Conservation (phyloP, 2,888 invertebrate genomes). For the Spisula solida region DNA sequence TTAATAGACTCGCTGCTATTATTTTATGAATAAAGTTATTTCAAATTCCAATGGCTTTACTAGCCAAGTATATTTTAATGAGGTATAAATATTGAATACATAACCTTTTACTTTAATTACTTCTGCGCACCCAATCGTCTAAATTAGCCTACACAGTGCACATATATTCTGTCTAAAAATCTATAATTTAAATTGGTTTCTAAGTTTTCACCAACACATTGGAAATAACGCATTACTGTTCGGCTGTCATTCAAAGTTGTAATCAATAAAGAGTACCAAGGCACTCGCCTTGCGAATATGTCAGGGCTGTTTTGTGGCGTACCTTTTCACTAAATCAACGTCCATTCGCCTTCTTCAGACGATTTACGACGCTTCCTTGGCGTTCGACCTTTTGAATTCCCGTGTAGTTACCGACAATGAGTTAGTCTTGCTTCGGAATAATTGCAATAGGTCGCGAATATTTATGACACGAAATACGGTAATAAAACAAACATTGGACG, state of each 20-base stretch:
- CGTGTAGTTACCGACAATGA: background rate
- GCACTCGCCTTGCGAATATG: conserved; percentile 14
- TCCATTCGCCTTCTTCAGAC: conserved; percentile 19
- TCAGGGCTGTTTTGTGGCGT: conserved; percentile 26
- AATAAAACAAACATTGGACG: background rate
- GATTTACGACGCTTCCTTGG: conserved; percentile 16
- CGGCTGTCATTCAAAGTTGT: conserved; percentile 18
- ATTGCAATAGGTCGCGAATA: background rate
- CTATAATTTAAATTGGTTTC: conserved; percentile 20
- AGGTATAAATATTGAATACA: background rate
- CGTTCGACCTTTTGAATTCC: conserved; percentile 9
- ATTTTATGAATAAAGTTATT: too few species aligned
- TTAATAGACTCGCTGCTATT: too few species aligned
- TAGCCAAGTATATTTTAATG: too few species aligned
- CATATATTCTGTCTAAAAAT: background rate
- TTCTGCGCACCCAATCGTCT: background rate
- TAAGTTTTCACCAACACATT: background rate
- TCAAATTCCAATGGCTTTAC: too few species aligned
- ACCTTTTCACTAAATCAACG: conserved; percentile 31
- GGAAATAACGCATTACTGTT: conserved; percentile 14
- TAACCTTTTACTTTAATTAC: background rate
- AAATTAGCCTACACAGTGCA: background rate
- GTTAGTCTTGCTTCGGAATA: background rate
- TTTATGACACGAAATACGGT: background rate
- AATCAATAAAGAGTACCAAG: conserved; percentile 25